Percentiles rank a stretch among this genome's conserved stretches.
Conservation (phyloP, 2,797 vertebrate species). For the Phataginus tetradactyla region DNA sequence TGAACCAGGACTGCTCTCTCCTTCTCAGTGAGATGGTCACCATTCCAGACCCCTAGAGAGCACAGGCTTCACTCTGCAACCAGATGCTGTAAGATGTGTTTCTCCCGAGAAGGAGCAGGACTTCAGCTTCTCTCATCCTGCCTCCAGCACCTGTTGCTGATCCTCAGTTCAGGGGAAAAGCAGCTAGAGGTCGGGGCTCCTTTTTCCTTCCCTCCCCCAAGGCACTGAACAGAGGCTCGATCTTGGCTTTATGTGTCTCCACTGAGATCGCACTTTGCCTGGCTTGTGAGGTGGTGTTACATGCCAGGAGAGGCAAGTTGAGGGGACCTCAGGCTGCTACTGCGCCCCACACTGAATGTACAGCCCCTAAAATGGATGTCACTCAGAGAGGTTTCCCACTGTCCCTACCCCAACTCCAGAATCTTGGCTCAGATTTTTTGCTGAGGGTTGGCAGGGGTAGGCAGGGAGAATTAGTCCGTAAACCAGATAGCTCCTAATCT, state of each 20-base stretch:
- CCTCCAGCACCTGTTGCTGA: neutral
- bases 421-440: neutral
- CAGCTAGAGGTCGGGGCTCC: rapidly evolving
- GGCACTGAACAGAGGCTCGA: neutral
- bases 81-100: neutral
- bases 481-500: neutral
- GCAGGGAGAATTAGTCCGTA: neutral
- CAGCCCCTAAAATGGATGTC: neutral
- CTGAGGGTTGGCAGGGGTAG: neutral
- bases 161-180: neutral
- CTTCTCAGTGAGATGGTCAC: neutral
- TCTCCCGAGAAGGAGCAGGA: neutral
- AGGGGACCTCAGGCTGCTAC: too few species aligned
- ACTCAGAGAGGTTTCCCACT: neutral
- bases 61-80: neutral
- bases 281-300: neutral
- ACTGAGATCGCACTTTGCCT: neutral
- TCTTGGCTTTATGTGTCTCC: neutral
- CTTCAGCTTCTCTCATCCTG: neutral
- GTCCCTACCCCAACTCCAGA: neutral
- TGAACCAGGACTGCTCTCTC: neutral
- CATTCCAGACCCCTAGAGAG: neutral
- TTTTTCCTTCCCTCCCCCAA: neutral
- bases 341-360: neutral
- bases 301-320: too few species aligned